Evolutionary conservation across 2,113 vertebrate species (phyloP).

Genomic region (Caracal caracal): DNA sequence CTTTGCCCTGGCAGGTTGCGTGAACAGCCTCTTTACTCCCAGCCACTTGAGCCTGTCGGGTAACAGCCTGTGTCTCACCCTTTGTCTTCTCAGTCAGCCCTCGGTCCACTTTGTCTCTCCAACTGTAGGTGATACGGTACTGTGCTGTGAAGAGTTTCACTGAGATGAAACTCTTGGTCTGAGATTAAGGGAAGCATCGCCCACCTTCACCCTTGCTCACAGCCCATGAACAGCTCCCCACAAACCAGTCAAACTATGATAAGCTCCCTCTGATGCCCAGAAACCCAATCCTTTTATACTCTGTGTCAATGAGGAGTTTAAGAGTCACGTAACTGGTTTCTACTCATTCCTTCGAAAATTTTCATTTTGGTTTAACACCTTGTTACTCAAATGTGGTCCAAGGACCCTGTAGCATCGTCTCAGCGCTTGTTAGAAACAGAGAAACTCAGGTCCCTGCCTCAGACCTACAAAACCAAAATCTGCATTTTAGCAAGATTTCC

Average conservation of each 20-base stretch:
- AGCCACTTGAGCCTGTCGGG: background rate
- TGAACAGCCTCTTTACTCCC: background rate
- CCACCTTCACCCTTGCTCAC: background rate
- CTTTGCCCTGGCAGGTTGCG: background rate
- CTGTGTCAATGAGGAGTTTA: background rate
- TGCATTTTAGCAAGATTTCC: background rate
- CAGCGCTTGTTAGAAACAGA: background rate
- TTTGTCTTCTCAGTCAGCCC: background rate
- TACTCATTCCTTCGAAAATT: background rate
- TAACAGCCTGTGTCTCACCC: background rate
- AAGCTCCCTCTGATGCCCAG: background rate
- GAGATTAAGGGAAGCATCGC: background rate
- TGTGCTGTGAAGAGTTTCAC: background rate
- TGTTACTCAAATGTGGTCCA: background rate
- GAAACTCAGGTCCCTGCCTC: background rate
- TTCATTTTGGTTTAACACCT: background rate
- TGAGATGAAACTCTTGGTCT: background rate
- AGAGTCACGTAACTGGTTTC: background rate
- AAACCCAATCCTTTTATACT: background rate
- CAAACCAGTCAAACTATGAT: background rate
- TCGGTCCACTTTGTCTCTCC: background rate
- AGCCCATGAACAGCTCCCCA: background rate
- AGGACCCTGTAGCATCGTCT: background rate
- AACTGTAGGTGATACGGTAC: background rate
- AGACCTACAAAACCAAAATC: background rate